These are phyloP conservation scores for Chelonoidis abingdonii DNA, from an alignment of 2,113 vertebrate genomes.

Conservation along the genomic window DNA sequence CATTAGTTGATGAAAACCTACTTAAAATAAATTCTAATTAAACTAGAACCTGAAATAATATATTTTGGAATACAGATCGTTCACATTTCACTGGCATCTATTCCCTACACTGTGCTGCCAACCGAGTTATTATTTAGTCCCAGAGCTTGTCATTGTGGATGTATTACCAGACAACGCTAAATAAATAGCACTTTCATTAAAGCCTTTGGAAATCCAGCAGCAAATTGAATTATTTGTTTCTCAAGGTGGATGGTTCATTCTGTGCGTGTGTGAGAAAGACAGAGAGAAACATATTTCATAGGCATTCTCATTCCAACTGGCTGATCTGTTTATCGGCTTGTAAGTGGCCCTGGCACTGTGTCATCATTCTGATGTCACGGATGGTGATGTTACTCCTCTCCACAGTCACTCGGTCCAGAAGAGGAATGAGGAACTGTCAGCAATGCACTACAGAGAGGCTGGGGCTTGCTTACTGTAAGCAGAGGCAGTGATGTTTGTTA, in stretches of 20 bases:
- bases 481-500: not conserved
- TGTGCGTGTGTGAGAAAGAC: not conserved
- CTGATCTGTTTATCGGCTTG: not conserved
- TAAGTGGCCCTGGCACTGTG: not conserved
- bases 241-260: not conserved
- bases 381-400: not conserved
- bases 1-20: slow-evolving; percentile 57
- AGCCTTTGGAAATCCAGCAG: slow-evolving; percentile 14
- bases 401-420: not conserved
- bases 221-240: slow-evolving; percentile 48
- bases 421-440: not conserved
- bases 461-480: not conserved
- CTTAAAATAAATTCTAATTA: slow-evolving; percentile 71
- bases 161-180: not conserved
- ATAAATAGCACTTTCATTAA: slow-evolving; percentile 64
- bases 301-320: not conserved
- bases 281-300: not conserved
- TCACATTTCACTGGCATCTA: not conserved
- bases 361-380: not conserved
- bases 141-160: not conserved
- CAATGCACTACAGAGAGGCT: not conserved
- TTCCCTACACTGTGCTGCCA: not conserved
- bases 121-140: slow-evolving; percentile 36
- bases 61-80: not conserved
- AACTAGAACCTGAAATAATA: slow-evolving; percentile 44